Base-by-base conservation (phyloP, 1,140 invertebrate species). In the Diploscapter pachys region DNA sequence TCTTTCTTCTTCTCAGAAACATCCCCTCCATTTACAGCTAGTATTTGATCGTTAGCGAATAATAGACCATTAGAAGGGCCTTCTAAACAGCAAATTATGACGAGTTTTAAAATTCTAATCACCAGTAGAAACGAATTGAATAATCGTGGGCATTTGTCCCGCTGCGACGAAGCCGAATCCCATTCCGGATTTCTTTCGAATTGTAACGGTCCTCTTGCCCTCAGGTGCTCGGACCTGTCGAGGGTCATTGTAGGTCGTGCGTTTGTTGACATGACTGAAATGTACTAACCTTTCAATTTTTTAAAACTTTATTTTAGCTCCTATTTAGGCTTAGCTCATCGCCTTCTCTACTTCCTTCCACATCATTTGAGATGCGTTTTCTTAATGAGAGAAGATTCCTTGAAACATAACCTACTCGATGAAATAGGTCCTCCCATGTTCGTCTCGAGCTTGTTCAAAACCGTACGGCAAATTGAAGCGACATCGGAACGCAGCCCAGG, bases 151-250 rank as follows among this genome's bases (percentile, higher is more conserved):
- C 77, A 91, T 90, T 85, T 95, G 93, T 56, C 92, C 93, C 2
- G 93, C 93, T 2, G 93, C 93, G 2, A 96, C 93, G 86, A 96
- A 96, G 1, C 94, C 94, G 85, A 95, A 96, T 0, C 93, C 93
- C 57, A 93, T 89, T 56, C 92, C 90, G 0, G 81, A 75, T 72
- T 88, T 91, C 63, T 93, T 86, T 67, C 89, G 87, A 53, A 95
- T 87, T 65, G 89, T 88, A 4, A 94, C 91, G 11, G 90, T 88
- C 3, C 93, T 86, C 0, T 93, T 92, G 75, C 92, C 90, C 0
- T 93, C 92, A 0, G 90, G 89, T 71, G 87, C 84, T 2, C 86
- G 79, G 63, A 85, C 85, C 68, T 89, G 88, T 70, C 90, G 82
- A 6, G 91, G 91, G 81, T 91, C 92, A 82, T 94, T 92, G 81